Base-by-base conservation (phyloP, 1,140 invertebrate species). In the Diachasma alloeum region DNA sequence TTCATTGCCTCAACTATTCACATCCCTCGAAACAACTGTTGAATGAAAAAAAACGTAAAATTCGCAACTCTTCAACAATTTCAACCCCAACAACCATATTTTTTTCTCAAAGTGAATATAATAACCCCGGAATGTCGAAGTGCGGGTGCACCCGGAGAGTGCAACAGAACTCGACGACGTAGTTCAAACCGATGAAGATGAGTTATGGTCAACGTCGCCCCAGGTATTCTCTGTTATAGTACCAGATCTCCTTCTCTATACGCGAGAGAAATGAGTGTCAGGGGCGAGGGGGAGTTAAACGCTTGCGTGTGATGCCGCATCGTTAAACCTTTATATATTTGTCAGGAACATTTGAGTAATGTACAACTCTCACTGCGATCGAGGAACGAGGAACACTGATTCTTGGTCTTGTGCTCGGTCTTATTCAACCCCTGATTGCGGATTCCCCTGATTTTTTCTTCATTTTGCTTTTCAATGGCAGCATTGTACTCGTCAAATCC, bases 291-390 rank as follows among this genome's bases (percentile, higher is more conserved):
- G 22, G 19, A 26, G 78, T 83, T 82, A 81, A 84, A 83, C 66
- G 82, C 78, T 85, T 81, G 83, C 82, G 83, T 84, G 78, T 83
- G 81, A 84, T 78, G 75, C 78, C 80, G 71, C 77, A 76, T 85
- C 83, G 79, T 84, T 83, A 81, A 77, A 78, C 78, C 80, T 84
- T 84, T 83, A 81, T 81, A 82, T 74, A 82, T 84, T 84, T 86
- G 80, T 85, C 82, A 82, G 79, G 76, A 56, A 48, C 73, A 46
- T 81, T 81, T 83, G 84, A 86, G 76, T 82, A 84, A 85, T 83
- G 77, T 73, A 72, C 81, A 74, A 76, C 56, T 31, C 48, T 36
- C 44, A 11, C 63, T 31, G 44, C 71, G 78, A 76, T 73, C 74
- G 72, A 70, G 46, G 15, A n/a, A 53, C 48, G 53, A 10, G 53